Conservation (phyloP, 2,797 vertebrate genomes). For the Poeciliopsis paucimaculata region DNA sequence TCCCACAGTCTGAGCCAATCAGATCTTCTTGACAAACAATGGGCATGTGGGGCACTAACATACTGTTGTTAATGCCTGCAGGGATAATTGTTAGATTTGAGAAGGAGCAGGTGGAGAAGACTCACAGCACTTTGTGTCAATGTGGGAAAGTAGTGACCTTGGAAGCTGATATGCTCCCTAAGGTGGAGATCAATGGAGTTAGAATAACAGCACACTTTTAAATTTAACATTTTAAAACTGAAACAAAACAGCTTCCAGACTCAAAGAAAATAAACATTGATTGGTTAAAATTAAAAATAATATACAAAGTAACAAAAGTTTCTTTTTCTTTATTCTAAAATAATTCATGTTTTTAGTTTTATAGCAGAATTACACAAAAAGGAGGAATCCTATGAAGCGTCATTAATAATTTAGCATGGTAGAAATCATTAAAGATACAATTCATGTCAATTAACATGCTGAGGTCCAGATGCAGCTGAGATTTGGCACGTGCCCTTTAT, state of each 20-base stretch:
- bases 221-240: background rate
- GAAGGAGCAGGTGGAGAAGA: slow-evolving; percentile 59
- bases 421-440: background rate
- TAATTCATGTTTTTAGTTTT: background rate
- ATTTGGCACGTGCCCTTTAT: slow-evolving; percentile 5
- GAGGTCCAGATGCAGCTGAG: slow-evolving; percentile 3
- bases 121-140: slow-evolving; percentile 41
- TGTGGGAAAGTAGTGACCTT: slow-evolving; percentile 72
- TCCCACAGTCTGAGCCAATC: slow-evolving; percentile 83
- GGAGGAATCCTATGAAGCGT: background rate
- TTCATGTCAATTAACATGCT: background rate
- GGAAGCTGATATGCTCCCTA: slow-evolving; percentile 49
- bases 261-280: background rate
- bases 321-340: background rate
- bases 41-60: slow-evolving; percentile 30
- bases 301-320: background rate
- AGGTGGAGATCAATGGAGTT: slow-evolving; percentile 30
- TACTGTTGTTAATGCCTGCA: slow-evolving; percentile 28
- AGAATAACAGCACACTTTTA: slow-evolving; percentile 22
- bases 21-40: slow-evolving; percentile 81
- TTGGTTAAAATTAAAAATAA: background rate
- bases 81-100: slow-evolving; percentile 56
- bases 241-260: background rate
- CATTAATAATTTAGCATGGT: background rate
- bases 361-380: background rate